Evolutionary conservation across 1,140 invertebrate species (phyloP).

Genomic region (Penaeus chinensis): DNA sequence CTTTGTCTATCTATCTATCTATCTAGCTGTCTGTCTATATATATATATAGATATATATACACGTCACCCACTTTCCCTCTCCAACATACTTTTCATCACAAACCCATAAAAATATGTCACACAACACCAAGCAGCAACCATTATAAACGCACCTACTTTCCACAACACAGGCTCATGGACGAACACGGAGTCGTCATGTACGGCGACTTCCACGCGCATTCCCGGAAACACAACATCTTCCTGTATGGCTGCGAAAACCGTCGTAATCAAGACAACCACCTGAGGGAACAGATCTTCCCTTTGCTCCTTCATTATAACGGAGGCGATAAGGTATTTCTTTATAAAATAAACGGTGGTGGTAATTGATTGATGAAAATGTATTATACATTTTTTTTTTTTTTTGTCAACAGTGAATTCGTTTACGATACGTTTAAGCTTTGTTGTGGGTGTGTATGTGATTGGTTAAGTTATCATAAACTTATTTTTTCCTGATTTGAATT

Average conservation of each 20-base stretch:
- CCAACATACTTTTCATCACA: neutral
- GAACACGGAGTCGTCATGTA: slow-evolving; percentile 93
- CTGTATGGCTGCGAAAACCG: slow-evolving; percentile 95
- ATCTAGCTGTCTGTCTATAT: too few species aligned
- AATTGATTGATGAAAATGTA: neutral
- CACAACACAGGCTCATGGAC: slow-evolving; percentile 79
- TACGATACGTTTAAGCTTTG: too few species aligned
- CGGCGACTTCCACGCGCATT: slow-evolving; percentile 96
- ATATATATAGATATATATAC: too few species aligned
- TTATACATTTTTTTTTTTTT: neutral
- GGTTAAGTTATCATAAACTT: too few species aligned
- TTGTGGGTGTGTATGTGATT: too few species aligned
- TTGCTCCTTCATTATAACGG: slow-evolving; percentile 64
- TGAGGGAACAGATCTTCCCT: slow-evolving; percentile 64
- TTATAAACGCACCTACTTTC: neutral
- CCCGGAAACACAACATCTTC: slow-evolving; percentile 93
- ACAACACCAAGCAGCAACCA: neutral
- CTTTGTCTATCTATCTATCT: too few species aligned
- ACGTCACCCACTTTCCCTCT: neutral
- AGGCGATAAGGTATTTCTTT: slow-evolving; percentile 58
- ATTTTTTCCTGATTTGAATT: too few species aligned
- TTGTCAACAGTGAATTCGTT: too few species aligned
- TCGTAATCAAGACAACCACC: slow-evolving; percentile 76
- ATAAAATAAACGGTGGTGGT: neutral
- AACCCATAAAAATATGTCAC: neutral